Evolutionary conservation across 2,888 invertebrate genomes (phyloP).

Genomic region (Gisinianus flammeolus): DNA sequence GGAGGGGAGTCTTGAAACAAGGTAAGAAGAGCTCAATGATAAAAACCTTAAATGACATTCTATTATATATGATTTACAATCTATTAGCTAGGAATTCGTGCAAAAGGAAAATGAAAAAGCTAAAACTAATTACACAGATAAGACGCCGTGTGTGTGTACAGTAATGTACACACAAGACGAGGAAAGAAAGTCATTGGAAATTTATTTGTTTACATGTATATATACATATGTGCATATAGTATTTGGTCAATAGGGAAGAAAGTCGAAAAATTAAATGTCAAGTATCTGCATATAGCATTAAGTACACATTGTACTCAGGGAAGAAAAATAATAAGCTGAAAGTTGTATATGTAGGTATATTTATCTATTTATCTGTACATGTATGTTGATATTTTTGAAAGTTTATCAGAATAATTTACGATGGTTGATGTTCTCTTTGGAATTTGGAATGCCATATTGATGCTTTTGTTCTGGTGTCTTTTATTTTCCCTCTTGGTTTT

Average conservation of each 20-base stretch:
- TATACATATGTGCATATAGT: too few species aligned
- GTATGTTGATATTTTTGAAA: neutral
- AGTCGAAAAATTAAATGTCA: too few species aligned
- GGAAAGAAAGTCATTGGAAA: neutral
- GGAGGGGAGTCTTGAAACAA: slow-evolving; percentile 66
- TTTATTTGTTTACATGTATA: neutral
- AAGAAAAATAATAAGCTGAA: too few species aligned
- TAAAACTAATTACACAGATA: neutral
- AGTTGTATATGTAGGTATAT: too few species aligned
- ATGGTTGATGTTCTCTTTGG: slow-evolving; percentile 16
- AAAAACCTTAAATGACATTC: neutral
- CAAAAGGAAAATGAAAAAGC: neutral
- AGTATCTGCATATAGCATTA: too few species aligned
- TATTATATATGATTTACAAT: neutral
- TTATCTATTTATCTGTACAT: too few species aligned
- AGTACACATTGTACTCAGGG: too few species aligned
- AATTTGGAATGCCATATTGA: neutral
- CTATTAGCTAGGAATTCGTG: neutral
- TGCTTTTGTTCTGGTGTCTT: neutral
- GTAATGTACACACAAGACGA: neutral
- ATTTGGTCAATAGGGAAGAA: too few species aligned
- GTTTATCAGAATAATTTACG: slow-evolving; percentile 21
- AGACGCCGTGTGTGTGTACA: neutral
- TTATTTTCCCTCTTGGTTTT: slow-evolving; percentile 15
- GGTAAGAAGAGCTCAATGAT: neutral